A percentile compares a stretch with the other conserved stretches of the same genome.
Evolutionary conservation across 1,140 invertebrate species (phyloP).

Genomic region (Micrasema minimum): DNA sequence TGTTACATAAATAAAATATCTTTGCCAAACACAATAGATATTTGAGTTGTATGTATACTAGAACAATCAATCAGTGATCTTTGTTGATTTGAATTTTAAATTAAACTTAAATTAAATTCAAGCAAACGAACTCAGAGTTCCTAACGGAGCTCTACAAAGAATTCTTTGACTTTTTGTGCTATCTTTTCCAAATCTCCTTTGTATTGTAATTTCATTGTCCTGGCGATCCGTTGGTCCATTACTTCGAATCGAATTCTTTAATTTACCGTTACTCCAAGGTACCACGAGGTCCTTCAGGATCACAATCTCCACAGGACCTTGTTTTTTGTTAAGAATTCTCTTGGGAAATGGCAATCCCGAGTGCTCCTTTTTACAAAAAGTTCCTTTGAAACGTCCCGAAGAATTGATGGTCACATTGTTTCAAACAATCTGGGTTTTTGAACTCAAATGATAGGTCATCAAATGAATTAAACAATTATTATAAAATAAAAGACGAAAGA

Average conservation of each 20-base stretch:
- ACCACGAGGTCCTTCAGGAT: no score
- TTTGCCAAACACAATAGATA: no score
- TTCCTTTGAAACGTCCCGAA: background rate
- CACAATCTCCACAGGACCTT: background rate
- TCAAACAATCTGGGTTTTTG: background rate
- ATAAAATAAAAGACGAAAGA: no score
- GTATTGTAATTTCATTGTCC: constrained; percentile 9
- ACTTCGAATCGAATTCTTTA: background rate
- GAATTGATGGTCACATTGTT: background rate
- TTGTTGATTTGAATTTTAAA: no score
- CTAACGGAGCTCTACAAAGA: background rate
- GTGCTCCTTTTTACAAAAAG: background rate
- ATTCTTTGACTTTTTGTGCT: background rate
- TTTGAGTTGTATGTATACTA: no score
- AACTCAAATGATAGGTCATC: background rate
- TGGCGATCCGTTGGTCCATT: constrained; percentile 3
- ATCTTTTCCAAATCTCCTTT: constrained; percentile 4
- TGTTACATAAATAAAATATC: no score
- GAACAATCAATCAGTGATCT: no score
- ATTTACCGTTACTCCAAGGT: constrained; percentile 7
- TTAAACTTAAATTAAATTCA: no score
- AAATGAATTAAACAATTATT: no score
- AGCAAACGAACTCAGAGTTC: no score
- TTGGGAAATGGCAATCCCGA: background rate
- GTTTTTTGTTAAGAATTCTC: background rate